These are phyloP conservation scores for Notocelia uddmanniana DNA, from an alignment of 2,888 invertebrate species.

Conservation along the genomic window DNA sequence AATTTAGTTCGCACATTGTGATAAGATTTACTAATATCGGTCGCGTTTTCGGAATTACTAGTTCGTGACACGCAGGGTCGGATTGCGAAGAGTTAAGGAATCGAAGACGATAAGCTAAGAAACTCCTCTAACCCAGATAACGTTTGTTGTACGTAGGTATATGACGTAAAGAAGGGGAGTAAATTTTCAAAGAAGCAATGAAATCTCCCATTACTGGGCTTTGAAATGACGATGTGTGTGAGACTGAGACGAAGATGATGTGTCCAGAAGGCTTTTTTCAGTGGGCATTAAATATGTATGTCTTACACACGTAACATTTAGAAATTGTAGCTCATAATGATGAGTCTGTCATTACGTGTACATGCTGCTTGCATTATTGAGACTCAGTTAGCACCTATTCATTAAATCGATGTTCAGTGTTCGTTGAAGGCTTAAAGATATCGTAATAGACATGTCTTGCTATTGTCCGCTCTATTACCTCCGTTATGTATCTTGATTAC, in stretches of 20 bases:
- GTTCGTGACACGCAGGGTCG: slow-evolving; percentile 44
- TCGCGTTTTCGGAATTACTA: slow-evolving; percentile 47
- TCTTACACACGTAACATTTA: neutral
- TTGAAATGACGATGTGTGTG: neutral
- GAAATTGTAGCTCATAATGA: neutral
- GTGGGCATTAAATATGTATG: neutral
- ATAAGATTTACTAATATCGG: slow-evolving; percentile 45
- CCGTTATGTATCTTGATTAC: neutral
- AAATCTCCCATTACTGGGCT: neutral
- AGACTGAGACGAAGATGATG: neutral
- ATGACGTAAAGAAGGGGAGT: neutral
- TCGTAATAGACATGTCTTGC: neutral
- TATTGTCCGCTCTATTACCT: neutral
- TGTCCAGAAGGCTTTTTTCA: neutral
- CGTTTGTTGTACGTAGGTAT: neutral
- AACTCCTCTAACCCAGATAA: neutral
- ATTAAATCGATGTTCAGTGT: neutral
- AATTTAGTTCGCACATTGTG: slow-evolving; percentile 41
- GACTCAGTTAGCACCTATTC: neutral
- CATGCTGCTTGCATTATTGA: neutral
- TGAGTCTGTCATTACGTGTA: neutral
- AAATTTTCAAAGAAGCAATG: neutral
- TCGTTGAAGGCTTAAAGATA: neutral
- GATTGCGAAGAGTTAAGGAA: slow-evolving; percentile 5
- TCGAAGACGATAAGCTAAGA: neutral